Base-by-base conservation (phyloP, 2,888 invertebrate species). In the Oxystoma pomonae region DNA sequence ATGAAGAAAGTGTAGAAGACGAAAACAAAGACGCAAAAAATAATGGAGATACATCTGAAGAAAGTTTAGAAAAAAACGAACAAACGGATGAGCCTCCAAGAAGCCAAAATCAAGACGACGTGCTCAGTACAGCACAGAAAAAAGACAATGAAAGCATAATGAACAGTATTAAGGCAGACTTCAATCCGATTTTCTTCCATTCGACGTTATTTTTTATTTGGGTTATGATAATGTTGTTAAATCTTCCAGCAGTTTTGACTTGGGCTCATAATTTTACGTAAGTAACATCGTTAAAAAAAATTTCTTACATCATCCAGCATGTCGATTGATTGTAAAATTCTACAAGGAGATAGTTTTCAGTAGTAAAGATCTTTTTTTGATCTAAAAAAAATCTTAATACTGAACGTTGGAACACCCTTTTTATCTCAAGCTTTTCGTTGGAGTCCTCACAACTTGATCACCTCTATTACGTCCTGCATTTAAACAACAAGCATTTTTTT, bases 251-350 rank as follows among this genome's bases (percentile, higher is more conserved):
- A 53, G 84, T 89, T 16, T 76, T 93, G 53, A 89, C 91, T 2
- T 94, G 93, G 93, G 89, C 91, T 0, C 88, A 87, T 74, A 91
- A 90, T 81, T 90, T 88, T 72, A 86, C 86, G 91, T 92, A 83
- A 83, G 83, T 20, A 16, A 60, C 20, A 1, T 16, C 5, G 16
- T 51, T 20, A n/a, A n/a, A n/a, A n/a, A n/a, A n/a, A n/a, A n/a
- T n/a, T n/a, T n/a, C n/a, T n/a, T n/a, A n/a, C n/a, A n/a, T n/a
- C n/a, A n/a, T n/a, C n/a, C n/a, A n/a, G n/a, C n/a, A n/a, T n/a
- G n/a, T n/a, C n/a, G n/a, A n/a, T n/a, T n/a, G n/a, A n/a, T n/a
- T n/a, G n/a, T n/a, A n/a, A n/a, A n/a, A n/a, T n/a, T n/a, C n/a
- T n/a, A n/a, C n/a, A n/a, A n/a, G n/a, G n/a, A n/a, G n/a, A n/a